These are phyloP conservation scores for Vicugna pacos DNA, from an alignment of 2,113 vertebrate genomes.

Conservation along the genomic window DNA sequence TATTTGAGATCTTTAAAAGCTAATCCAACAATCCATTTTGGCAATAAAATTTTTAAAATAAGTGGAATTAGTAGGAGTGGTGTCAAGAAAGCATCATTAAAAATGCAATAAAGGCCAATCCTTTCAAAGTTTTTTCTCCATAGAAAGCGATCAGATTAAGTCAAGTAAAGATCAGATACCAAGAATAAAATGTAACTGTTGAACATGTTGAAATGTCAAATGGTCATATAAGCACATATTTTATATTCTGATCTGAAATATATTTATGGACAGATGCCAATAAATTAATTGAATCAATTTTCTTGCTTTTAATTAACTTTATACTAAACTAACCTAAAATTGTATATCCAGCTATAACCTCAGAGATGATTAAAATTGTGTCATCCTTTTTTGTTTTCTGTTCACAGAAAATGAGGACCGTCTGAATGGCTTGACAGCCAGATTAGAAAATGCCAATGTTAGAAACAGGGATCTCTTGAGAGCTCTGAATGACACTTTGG, in stretches of 20 bases:
- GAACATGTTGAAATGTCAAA: background rate
- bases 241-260: constrained; percentile 4
- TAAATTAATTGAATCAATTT: background rate
- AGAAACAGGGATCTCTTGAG: constrained; percentile 91
- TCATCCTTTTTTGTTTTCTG: constrained; percentile 38
- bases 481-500: constrained; percentile 93
- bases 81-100: background rate
- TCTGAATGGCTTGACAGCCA: constrained; percentile 88
- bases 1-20: constrained; percentile 7
- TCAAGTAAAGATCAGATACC: background rate
- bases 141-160: background rate
- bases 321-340: background rate
- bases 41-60: constrained; percentile 4
- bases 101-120: background rate
- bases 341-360: background rate
- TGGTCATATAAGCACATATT: background rate
- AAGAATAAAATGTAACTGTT: background rate
- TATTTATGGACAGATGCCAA: background rate
- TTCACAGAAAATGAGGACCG: constrained; percentile 89
- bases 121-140: background rate
- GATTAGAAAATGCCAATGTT: constrained; percentile 90
- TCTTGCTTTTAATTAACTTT: background rate
- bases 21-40: background rate
- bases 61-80: background rate
- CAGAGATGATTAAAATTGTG: background rate